phyloP scores from a whole-genome alignment of 2,113 vertebrate genomes.

The Morone chrysops region DNA sequence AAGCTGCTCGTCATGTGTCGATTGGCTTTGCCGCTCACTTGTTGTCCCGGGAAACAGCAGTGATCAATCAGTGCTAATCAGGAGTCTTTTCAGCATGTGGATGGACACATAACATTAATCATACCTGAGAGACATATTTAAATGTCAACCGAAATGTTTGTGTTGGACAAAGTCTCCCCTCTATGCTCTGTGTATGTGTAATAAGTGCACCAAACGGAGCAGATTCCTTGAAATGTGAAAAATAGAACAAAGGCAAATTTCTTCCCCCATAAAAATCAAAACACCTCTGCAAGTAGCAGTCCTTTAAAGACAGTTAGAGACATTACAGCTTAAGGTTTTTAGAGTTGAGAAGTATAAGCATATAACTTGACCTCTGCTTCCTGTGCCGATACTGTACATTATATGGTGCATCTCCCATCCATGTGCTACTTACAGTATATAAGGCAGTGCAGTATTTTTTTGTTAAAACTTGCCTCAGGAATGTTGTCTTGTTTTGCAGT shows the following conservation, averaged over 20 bases:
- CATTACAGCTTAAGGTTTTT: no score
- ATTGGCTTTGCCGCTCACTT: slow-evolving; percentile 57
- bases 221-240: not conserved
- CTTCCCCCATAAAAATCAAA: not conserved
- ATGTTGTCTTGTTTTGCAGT: slow-evolving; percentile 74
- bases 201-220: not conserved
- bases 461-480: slow-evolving; percentile 78
- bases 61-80: slow-evolving; percentile 39
- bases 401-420: not conserved
- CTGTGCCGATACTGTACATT: no score
- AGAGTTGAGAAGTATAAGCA: not conserved
- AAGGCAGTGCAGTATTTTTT: slow-evolving; percentile 47
- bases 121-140: not conserved
- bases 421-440: slow-evolving; percentile 39
- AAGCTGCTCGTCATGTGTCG: slow-evolving; percentile 76
- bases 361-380: no score
- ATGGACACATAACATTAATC: not conserved
- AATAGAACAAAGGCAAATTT: not conserved
- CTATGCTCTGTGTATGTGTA: not conserved
- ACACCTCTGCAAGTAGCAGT: not conserved
- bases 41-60: slow-evolving; percentile 47
- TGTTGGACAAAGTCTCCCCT: not conserved
- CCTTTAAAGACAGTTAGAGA: not conserved
- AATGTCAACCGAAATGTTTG: not conserved
- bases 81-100: slow-evolving; percentile 20